Conservation (phyloP, 2,797 vertebrate species). For the Lates japonicus region DNA sequence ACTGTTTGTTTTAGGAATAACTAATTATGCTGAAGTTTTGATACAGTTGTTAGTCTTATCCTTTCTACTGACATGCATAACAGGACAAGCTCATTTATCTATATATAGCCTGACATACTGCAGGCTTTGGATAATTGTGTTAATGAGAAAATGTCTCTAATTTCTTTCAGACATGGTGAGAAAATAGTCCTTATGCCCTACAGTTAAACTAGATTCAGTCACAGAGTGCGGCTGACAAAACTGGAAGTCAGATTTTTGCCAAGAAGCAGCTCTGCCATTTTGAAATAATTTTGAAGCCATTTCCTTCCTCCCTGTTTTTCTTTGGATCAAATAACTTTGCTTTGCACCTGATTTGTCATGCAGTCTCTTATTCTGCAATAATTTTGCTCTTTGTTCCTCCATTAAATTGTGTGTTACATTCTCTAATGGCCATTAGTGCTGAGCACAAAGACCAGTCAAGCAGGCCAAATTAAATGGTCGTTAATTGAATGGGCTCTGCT, state of each 20-base stretch:
- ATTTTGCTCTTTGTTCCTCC: conserved; percentile 61
- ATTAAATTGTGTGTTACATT: conserved; percentile 57
- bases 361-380: conserved; percentile 50
- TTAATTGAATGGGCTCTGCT: conserved; percentile 72
- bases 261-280: conserved; percentile 21
- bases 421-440: conserved; percentile 58
- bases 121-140: neutral
- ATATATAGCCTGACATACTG: conserved; percentile 7
- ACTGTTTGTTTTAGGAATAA: neutral
- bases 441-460: conserved; percentile 73
- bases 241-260: conserved; percentile 1
- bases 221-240: conserved; percentile 8
- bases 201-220: conserved; percentile 19
- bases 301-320: conserved; percentile 16
- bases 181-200: neutral
- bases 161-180: neutral
- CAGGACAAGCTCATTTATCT: neutral
- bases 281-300: conserved; percentile 29
- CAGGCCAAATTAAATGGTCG: conserved; percentile 69
- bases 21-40: neutral
- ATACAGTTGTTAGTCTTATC: neutral
- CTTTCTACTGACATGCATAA: conserved; percentile 1
- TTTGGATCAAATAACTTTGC: conserved; percentile 35
- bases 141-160: neutral
- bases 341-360: conserved; percentile 39